Conservation (phyloP, 2,888 invertebrate species). For the Fragum whitleyi region DNA sequence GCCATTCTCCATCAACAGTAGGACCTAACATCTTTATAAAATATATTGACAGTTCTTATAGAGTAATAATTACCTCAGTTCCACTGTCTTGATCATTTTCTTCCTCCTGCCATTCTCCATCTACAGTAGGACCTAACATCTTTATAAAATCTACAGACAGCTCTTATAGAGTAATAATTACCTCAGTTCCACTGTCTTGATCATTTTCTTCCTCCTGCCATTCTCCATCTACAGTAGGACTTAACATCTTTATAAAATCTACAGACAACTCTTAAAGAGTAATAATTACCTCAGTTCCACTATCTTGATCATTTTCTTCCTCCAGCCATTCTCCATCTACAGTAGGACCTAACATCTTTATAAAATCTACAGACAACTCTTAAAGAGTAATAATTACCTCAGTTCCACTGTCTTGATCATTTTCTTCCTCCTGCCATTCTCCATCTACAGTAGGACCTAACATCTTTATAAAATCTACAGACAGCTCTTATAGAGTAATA, state of each 20-base stretch:
- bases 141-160: slow-evolving; percentile 79
- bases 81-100: slow-evolving; percentile 30
- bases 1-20: slow-evolving; percentile 79
- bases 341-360: slow-evolving; percentile 78
- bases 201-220: slow-evolving; percentile 75
- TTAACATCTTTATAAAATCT: slow-evolving; percentile 81
- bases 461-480: slow-evolving; percentile 79
- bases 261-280: too few relatives aligned
- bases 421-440: slow-evolving; percentile 76
- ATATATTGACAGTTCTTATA: too few relatives aligned
- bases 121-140: slow-evolving; percentile 78
- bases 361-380: slow-evolving; percentile 81
- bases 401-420: slow-evolving; percentile 15
- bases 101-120: slow-evolving; percentile 80
- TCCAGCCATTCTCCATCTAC: slow-evolving; percentile 79
- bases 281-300: slow-evolving; percentile 21
- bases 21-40: slow-evolving; percentile 80
- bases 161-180: too few relatives aligned
- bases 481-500: too few relatives aligned
- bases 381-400: too few relatives aligned
- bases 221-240: slow-evolving; percentile 75
- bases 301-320: slow-evolving; percentile 47
- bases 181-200: slow-evolving; percentile 21
- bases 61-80: slow-evolving; percentile 26
- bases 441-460: slow-evolving; percentile 79